Base-by-base conservation (phyloP, 1,140 invertebrate genomes). In the Harpegnathos saltator region DNA sequence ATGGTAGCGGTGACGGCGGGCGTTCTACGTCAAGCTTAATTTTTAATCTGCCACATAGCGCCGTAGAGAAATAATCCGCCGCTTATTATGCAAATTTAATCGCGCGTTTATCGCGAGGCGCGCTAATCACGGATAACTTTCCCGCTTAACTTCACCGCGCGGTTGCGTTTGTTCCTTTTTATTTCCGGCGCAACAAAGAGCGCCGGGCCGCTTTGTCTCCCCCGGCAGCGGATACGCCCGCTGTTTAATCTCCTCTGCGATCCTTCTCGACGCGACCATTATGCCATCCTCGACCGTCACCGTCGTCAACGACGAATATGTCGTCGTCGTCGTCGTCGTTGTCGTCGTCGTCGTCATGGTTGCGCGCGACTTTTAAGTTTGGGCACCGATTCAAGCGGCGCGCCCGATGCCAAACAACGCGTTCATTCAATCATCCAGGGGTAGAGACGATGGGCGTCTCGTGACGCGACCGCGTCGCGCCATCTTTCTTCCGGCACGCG, bases 21-120 rank as follows among this genome's bases (percentile, higher is more conserved):
- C 15, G 15, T n/a, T 78, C 48, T 71, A 72, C 58, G 71, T 68
- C 59, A 75, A 68, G 85, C 85, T 87, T 86, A 86, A 87, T 86
- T 87, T 87, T 86, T 87, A 87, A 87, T 87, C 85, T 61, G 26
- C 71, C 78, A 61, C 80, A 33, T 77, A 73, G 52, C 19, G 19
- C 15, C 63, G 65, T 48, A 24, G 52, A 17, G 24, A 69, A 77
- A 52, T 63, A 74, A 86, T 83, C 50, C 65, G 71, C 71, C 82
- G 66, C 85, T 86, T 86, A 83, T 78, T 69, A 58, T 71, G 59
- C 75, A 80, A 80, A 80, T 80, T 80, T 80, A 80, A 80, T 80
- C 75, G 75, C 17, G 65, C 75, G 65, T 80, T 80, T 80, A 80
- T 71, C 75, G 75, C 75, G 65, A 80, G 52, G 22, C 52, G 65